Evolutionary conservation across 2,113 vertebrate species (phyloP), one percentile per base, ranked within the genome.

Genomic region (Myanophis thanlyinensis): DNA sequence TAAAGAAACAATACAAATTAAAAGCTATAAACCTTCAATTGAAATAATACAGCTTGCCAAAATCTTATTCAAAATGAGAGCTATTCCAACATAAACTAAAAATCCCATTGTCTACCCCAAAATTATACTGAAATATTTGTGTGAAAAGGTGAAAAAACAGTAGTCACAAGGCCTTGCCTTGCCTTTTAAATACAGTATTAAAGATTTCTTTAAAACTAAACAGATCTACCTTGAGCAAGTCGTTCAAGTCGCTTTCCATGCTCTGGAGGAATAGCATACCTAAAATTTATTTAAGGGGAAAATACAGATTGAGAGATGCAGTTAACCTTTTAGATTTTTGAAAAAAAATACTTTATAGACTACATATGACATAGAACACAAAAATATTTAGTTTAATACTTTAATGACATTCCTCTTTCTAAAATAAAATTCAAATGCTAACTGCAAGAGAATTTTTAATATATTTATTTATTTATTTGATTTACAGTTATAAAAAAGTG

Each of bases 211-310:
- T 90, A 27, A 90, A 96, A 48, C 1, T 11, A 44, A 95, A 87
- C 62, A 94, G 59, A 5, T 88, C 95, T 98, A 99, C 99, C 99
- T 98, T 98, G 98, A 96, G 99, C 98, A 95, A 99, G 97, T 95
- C 98, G 98, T 98, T 99, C 99, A 95, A 99, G 98, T 91, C 98
- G 98, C 95, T 98, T 99, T 52, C 99, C 99, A 67, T 99, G 99
- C 86, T 99, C 99, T 3, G 99, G 99, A 92, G 99, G 99, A 95
- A 99, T 95, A 93, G 98, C 98, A 94, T 99, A 99, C 99, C 99
- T 99, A 97, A 97, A 97, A 97, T 95, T 62, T 73, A 95, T 84
- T 96, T 27, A 95, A 97, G 97, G 44, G 96, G 95, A 91, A 90
- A 2, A 94, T 25, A 89, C 3, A 54, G 40, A 94, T 95, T 94